Conservation (phyloP, 2,113 vertebrate genomes). For the Martes martes region DNA sequence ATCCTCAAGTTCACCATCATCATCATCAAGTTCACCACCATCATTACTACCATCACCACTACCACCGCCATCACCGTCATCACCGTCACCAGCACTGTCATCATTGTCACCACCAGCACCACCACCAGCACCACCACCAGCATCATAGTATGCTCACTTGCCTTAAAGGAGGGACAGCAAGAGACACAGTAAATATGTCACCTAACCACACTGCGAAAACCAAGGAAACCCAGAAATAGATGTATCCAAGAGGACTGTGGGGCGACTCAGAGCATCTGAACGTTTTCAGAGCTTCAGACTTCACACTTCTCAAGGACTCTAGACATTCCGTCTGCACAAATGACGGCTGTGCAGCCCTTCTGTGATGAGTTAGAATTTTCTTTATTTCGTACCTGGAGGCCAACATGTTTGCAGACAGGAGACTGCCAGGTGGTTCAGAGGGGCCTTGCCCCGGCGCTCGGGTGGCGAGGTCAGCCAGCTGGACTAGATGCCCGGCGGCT, state of each 20-base stretch:
- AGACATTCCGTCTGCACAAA: neutral
- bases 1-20: neutral
- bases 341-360: neutral
- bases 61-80: rapidly evolving
- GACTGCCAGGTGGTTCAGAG: neutral
- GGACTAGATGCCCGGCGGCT: rapidly evolving
- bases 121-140: neutral
- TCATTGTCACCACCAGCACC: neutral
- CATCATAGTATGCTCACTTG: neutral
- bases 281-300: neutral
- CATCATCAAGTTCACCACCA: neutral
- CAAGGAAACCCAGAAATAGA: rapidly evolving
- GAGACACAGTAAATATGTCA: rapidly evolving
- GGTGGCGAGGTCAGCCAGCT: neutral
- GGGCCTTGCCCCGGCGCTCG: rapidly evolving
- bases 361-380: neutral
- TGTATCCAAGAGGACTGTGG: rapidly evolving
- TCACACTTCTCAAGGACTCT: neutral
- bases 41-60: too few species aligned
- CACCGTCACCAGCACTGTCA: neutral
- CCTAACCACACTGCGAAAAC: neutral
- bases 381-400: neutral
- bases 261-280: neutral
- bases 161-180: neutral
- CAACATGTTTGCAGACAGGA: neutral